These are phyloP conservation scores for Graptemys geographica DNA, from an alignment of 2,797 vertebrate species.

Conservation along the genomic window DNA sequence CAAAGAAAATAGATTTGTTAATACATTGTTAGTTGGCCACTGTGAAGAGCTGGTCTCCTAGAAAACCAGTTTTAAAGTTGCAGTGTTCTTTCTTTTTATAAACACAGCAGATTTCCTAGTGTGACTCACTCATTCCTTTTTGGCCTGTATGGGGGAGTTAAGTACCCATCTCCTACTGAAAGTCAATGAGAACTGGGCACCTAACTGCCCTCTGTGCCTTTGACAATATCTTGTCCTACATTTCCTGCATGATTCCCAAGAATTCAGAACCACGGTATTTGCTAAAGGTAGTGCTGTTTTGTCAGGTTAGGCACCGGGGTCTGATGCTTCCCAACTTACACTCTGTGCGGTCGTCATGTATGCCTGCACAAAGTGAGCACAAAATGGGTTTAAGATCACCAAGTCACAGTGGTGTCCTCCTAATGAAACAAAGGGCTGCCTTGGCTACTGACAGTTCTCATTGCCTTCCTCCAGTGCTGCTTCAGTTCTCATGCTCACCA, in stretches of 20 bases:
- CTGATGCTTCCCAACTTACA: neutral
- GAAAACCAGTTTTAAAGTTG: neutral
- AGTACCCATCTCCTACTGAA: neutral
- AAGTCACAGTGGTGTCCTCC: neutral
- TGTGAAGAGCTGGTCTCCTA: neutral
- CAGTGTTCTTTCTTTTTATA: neutral
- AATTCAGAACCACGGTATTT: accelerated
- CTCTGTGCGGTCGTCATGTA: neutral
- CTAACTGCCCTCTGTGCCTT: accelerated
- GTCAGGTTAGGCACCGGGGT: neutral
- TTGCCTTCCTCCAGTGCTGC: neutral
- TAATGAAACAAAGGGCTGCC: neutral
- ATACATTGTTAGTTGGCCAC: neutral
- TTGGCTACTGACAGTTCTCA: neutral
- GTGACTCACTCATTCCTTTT: neutral
- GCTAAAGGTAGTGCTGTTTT: neutral
- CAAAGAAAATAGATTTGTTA: neutral
- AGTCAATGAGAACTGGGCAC: neutral
- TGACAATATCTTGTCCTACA: neutral
- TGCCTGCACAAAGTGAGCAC: accelerated
- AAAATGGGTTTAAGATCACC: accelerated
- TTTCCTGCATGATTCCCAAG: neutral
- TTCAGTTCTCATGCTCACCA: too few relatives aligned
- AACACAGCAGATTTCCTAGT: too few relatives aligned
- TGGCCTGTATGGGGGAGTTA: neutral